These are phyloP conservation scores for Fragum whitleyi DNA, from an alignment of 2,888 invertebrate species.

Conservation along the genomic window DNA sequence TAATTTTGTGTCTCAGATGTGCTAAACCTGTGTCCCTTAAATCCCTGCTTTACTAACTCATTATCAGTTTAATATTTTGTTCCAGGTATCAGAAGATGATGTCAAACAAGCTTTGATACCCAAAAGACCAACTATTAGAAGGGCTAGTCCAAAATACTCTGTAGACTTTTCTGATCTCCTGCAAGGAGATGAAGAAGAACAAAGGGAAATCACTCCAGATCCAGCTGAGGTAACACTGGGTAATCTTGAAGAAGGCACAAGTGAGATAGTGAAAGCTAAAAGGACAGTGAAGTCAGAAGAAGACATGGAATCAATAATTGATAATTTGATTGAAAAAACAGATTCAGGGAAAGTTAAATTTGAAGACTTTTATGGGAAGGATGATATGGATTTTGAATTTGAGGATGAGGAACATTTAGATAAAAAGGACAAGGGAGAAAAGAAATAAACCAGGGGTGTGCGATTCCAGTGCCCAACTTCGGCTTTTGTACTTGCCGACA, in stretches of 20 bases:
- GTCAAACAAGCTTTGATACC: neutral
- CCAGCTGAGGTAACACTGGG: neutral
- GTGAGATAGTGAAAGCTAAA: neutral
- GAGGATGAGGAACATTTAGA: neutral
- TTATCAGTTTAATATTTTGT: too few relatives aligned
- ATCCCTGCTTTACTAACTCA: too few relatives aligned
- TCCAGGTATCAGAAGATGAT: too few relatives aligned
- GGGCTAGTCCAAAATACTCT: neutral
- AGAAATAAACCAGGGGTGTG: too few relatives aligned
- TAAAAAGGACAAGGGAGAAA: neutral
- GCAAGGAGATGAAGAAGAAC: neutral
- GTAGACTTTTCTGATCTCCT: slow-evolving; percentile 4
- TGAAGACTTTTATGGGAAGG: slow-evolving; percentile 19
- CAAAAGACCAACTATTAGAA: neutral
- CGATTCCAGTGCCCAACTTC: too few relatives aligned
- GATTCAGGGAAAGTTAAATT: neutral
- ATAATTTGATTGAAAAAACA: neutral
- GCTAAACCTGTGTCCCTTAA: too few relatives aligned
- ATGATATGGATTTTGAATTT: slow-evolving; percentile 1
- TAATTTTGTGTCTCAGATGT: too few relatives aligned
- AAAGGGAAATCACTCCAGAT: neutral
- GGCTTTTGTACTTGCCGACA: too few relatives aligned
- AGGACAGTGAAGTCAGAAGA: neutral
- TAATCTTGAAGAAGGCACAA: neutral
- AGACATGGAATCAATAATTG: slow-evolving; percentile 10